A percentile compares a stretch with the other conserved stretches of the same genome.
Evolutionary conservation across 2,888 invertebrate genomes (phyloP).

Genomic region (Saturnia japonica): DNA sequence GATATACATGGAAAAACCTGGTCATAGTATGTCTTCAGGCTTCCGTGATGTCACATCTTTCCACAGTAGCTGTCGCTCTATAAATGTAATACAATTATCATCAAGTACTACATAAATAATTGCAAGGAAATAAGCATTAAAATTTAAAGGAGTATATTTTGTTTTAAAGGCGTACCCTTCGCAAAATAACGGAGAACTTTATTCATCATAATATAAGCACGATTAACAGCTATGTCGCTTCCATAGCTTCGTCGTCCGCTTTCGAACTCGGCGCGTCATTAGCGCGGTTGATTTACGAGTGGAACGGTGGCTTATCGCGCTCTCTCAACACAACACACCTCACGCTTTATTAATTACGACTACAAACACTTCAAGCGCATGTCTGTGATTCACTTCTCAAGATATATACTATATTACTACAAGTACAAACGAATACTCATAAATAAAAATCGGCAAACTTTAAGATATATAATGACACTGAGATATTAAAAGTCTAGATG

Average conservation of each 20-base stretch:
- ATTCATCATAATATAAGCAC: not conserved
- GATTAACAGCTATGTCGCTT: conserved; percentile 1
- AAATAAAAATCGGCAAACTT: no score
- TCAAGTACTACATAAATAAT: not conserved
- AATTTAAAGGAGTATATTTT: not conserved
- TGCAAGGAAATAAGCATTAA: not conserved
- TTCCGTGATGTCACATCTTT: no score
- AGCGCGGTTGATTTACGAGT: conserved; percentile 59
- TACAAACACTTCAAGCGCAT: conserved; percentile 1
- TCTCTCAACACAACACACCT: conserved; percentile 40
- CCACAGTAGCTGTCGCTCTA: no score
- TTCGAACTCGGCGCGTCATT: conserved; percentile 41
- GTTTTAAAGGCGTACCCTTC: not conserved
- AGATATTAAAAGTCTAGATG: no score
- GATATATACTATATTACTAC: not conserved
- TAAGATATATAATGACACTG: no score
- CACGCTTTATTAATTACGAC: conserved; percentile 52
- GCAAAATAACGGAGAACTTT: not conserved
- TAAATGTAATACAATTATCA: no score
- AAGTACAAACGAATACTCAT: no score
- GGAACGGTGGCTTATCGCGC: conserved; percentile 49
- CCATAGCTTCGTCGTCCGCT: not conserved
- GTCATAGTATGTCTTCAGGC: no score
- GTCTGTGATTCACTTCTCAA: conserved; percentile 5
- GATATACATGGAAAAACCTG: no score